Evolutionary conservation across 2,113 vertebrate species (phyloP), one percentile per base, ranked within the genome.

Genomic region (Eleginops maclovinus): DNA sequence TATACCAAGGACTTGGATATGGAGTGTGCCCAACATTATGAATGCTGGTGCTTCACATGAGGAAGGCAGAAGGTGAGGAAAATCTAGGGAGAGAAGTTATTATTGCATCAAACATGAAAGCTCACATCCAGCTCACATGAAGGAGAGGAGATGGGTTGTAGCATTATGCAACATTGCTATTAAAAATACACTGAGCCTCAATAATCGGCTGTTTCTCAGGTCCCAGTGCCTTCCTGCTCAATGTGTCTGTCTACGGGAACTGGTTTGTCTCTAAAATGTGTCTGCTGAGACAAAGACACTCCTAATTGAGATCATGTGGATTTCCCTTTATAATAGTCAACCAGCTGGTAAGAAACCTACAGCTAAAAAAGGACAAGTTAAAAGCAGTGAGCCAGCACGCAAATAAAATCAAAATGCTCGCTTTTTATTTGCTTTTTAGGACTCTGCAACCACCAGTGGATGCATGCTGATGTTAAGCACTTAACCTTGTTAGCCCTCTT

Each of bases 131-230:
- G 54, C 53, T 28, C 40, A 28, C 22, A 15, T 46, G 16, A 56
- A 28, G 67, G 24, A 60, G 26, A 22, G 44, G 9, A 72, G 41
- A 40, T 9, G 51, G 21, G 21, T 22, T 53, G 11, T 1, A 41
- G 44, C 53, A 61, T 67, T 73, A 72, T 60, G 46, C 55, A 65
- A 59, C 13, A 21, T 21, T 6, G 43, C 75, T 47, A 17, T 62
- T 36, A 62, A 72, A 55, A 36, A 60, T 49, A 47, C 3, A 55
- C 6, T 5, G 12, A 58, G 26, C 2, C 56, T 53, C 4, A 75
- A 67, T 49, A 31, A 69, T 21, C 36, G 44, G 62, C 62, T 51
- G 21, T 46, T 21, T 28, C 19, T 41, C n/a, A 64, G n/a, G 21
- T 56, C 22, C 9, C 9, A 44, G 15, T n/a, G 1, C 2, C 7